These are phyloP conservation scores for Drosophila fulvimacula DNA, from an alignment of 2,888 invertebrate genomes.

Conservation along the genomic window DNA sequence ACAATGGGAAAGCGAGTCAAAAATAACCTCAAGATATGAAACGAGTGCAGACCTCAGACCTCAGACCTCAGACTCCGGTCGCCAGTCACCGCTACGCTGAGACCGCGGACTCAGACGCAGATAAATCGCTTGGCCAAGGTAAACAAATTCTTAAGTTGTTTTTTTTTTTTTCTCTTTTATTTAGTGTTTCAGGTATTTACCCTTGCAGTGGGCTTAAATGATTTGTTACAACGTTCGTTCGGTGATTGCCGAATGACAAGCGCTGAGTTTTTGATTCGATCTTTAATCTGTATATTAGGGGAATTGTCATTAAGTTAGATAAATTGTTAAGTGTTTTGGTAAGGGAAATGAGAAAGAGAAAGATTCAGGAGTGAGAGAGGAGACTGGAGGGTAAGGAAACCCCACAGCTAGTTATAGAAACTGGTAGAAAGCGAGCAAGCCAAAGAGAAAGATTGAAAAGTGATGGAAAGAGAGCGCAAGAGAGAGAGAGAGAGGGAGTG, in stretches of 20 bases:
- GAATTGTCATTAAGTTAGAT: background rate
- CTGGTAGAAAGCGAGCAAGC: too few relatives aligned
- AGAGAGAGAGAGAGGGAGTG: background rate
- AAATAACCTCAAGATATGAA: slow-evolving; percentile 56
- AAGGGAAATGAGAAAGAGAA: background rate
- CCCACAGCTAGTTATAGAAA: too few relatives aligned
- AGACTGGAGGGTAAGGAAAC: too few relatives aligned
- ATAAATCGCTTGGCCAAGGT: slow-evolving; percentile 61
- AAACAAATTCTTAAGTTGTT: slow-evolving; percentile 43
- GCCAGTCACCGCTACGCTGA: background rate
- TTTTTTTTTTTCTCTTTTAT: background rate
- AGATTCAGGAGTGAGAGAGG: background rate
- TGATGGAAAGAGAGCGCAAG: too few relatives aligned
- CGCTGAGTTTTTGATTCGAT: background rate
- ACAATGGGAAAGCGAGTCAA: slow-evolving; percentile 56
- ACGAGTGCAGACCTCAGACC: slow-evolving; percentile 25
- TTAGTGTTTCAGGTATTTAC: slow-evolving; percentile 22
- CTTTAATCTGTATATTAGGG: background rate
- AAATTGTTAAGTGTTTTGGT: background rate
- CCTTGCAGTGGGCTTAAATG: slow-evolving; percentile 30
- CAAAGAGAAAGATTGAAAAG: too few relatives aligned
- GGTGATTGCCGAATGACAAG: slow-evolving; percentile 21
- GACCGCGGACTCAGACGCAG: slow-evolving; percentile 30
- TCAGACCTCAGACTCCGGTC: slow-evolving; percentile 3
- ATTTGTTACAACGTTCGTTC: slow-evolving; percentile 27